These are phyloP conservation scores for Drosophila kohkoa DNA, from an alignment of 1,140 invertebrate genomes.

Conservation along the genomic window DNA sequence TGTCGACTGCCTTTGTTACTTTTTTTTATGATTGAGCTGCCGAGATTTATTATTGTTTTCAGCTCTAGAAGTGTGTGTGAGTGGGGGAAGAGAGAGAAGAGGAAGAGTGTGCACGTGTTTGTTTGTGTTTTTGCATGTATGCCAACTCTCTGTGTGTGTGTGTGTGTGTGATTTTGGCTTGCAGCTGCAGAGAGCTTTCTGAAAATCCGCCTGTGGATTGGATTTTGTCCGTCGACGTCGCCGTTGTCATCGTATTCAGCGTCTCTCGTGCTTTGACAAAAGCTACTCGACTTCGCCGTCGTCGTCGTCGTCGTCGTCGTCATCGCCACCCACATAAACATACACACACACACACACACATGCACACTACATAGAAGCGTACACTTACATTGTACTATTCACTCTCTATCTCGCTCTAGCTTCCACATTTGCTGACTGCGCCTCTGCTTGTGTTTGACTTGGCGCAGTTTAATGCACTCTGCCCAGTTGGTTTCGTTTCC, in stretches of 20 bases:
- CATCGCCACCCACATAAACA: not conserved
- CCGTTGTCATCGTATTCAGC: constrained; percentile 44
- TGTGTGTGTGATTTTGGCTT: constrained; percentile 38
- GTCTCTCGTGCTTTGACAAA: constrained; percentile 37
- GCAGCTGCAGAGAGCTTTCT: constrained; percentile 46
- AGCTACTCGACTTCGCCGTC: constrained; percentile 51
- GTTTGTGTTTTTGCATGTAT: constrained; percentile 39
- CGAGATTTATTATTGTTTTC: constrained; percentile 76
- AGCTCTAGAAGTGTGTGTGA: constrained; percentile 28
- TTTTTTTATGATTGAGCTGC: constrained; percentile 69
- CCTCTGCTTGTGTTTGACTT: constrained; percentile 40
- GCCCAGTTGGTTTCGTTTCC: constrained; percentile 44
- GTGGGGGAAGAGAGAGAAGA: constrained; percentile 1
- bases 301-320: not conserved
- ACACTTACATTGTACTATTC: not conserved
- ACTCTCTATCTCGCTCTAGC: constrained; percentile 8
- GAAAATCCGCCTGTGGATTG: constrained; percentile 68
- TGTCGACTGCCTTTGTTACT: constrained; percentile 64
- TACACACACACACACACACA: not conserved
- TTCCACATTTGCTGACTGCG: not conserved
- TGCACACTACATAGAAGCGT: not conserved
- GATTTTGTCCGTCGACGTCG: constrained; percentile 45
- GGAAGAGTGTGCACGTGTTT: constrained; percentile 28
- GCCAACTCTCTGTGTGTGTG: not conserved
- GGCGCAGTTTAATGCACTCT: constrained; percentile 75